These are phyloP conservation scores for Rhynchophorus ferrugineus DNA, from an alignment of 1,140 invertebrate species.

Conservation along the genomic window DNA sequence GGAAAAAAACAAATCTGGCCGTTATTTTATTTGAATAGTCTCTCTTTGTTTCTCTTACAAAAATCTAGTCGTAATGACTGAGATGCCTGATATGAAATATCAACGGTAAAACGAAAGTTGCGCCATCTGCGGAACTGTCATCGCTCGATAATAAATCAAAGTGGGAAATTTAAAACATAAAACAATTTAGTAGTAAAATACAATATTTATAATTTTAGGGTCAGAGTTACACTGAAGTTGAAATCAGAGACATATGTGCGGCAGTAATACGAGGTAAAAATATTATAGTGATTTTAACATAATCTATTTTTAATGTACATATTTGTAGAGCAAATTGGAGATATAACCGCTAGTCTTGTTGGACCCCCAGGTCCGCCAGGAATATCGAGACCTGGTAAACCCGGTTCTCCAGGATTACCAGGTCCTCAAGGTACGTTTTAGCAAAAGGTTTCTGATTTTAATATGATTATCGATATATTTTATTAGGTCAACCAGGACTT, in stretches of 20 bases:
- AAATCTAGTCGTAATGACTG: too few species aligned
- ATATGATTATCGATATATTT: conserved; percentile 2
- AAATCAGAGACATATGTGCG: conserved; percentile 50
- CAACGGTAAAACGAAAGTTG: too few species aligned
- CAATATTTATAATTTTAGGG: conserved; percentile 41
- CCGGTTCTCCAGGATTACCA: conserved; percentile 54
- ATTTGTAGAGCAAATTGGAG: conserved; percentile 51
- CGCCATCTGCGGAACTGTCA: too few species aligned
- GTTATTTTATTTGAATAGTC: background rate
- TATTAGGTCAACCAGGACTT: conserved; percentile 34
- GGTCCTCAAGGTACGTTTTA: conserved; percentile 41
- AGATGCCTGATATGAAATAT: too few species aligned
- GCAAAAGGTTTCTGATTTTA: conserved; percentile 1
- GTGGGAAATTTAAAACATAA: conserved; percentile 2
- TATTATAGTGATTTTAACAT: background rate
- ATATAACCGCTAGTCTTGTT: conserved; percentile 50
- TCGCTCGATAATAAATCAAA: too few species aligned
- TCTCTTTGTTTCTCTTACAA: too few species aligned
- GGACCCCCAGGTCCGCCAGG: conserved; percentile 57
- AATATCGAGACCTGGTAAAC: conserved; percentile 49
- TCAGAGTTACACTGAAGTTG: conserved; percentile 45
- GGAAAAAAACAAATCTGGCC: background rate
- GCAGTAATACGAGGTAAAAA: conserved; percentile 48
- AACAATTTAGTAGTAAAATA: background rate
- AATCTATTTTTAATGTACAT: background rate